Evolutionary conservation across 2,888 invertebrate species (phyloP), one percentile per base, ranked within the genome.

Genomic region (Calliscelio sp.): DNA sequence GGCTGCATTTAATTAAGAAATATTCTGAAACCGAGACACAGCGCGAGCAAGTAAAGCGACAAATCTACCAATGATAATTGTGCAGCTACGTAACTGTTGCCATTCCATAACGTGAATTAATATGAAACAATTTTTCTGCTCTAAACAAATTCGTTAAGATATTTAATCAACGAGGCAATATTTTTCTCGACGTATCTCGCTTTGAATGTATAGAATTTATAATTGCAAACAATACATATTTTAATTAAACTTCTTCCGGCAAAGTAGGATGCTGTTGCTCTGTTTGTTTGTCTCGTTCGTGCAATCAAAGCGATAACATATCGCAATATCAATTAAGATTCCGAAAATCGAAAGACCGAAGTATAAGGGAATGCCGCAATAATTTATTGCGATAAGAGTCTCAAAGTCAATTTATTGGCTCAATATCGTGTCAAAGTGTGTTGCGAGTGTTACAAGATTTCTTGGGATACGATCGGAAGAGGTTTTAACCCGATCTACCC

Each of bases 401-500:
- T n/a, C 25, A 4, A 61, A 49, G 35, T 18, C 8, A 79, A 83
- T 73, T 59, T 83, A 74, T 18, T 44, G n/a, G 11, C 41, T 83
- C 16, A 51, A 41, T 68, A 73, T 68, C 66, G 10, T 57, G 63
- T 79, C 83, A 57, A 70, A 79, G 61, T 38, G 25, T 24, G 49
- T 49, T 89, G 86, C 90, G 88, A 90, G 16, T 88, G 53, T 81
- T 89, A 87, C 87, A 87, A 90, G 92, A 92, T 92, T 91, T 90
- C 89, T 89, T 89, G 88, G 90, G 91, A 92, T 92, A 92, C 91
- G 86, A 81, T 87, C 87, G 87, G 88, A 89, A 90, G 91, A 90
- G 92, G 91, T 91, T 92, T 92, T 90, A 92, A 91, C 91, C 91
- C 90, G 91, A 90, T 89, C 90, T 87, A 87, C 90, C 89, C 88